phyloP scores from a whole-genome alignment of 2,888 invertebrate species.

The Andrena haemorrhoa region DNA sequence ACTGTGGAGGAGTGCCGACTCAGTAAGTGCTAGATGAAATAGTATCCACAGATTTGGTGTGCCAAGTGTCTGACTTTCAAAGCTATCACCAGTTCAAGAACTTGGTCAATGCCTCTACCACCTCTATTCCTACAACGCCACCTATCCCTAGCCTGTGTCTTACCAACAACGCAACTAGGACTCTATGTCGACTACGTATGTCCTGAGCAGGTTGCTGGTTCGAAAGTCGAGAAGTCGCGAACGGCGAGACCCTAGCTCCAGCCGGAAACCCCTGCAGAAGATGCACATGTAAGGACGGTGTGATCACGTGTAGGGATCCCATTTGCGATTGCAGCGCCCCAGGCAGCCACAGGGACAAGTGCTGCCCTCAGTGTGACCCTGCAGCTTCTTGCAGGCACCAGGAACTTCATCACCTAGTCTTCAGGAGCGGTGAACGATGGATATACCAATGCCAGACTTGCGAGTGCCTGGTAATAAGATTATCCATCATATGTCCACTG shows the following conservation, averaged over 20 bases:
- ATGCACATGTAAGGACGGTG: slow-evolving; percentile 86
- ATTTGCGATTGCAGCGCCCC: slow-evolving; percentile 89
- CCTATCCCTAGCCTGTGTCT: not conserved
- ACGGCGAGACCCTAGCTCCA: slow-evolving; percentile 86
- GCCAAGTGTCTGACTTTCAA: not conserved
- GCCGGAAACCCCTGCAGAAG: slow-evolving; percentile 85
- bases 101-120: not conserved
- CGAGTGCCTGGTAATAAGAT: slow-evolving; percentile 91
- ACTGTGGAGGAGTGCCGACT: slow-evolving; percentile 87
- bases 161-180: not conserved
- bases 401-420: slow-evolving; percentile 90
- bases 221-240: slow-evolving; percentile 88
- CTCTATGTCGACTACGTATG: not conserved
- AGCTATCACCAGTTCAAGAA: too few species aligned
- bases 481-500: not conserved
- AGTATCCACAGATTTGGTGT: not conserved
- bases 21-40: slow-evolving; percentile 84
- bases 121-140: not conserved
- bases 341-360: slow-evolving; percentile 87
- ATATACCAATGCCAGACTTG: slow-evolving; percentile 96
- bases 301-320: slow-evolving; percentile 89
- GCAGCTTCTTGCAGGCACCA: slow-evolving; percentile 92
- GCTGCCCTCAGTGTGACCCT: slow-evolving; percentile 93
- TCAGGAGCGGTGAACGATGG: slow-evolving; percentile 94
- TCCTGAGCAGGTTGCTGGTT: slow-evolving; percentile 89